phyloP scores from a whole-genome alignment of 2,113 vertebrate species.

The Dasypus novemcinctus region DNA sequence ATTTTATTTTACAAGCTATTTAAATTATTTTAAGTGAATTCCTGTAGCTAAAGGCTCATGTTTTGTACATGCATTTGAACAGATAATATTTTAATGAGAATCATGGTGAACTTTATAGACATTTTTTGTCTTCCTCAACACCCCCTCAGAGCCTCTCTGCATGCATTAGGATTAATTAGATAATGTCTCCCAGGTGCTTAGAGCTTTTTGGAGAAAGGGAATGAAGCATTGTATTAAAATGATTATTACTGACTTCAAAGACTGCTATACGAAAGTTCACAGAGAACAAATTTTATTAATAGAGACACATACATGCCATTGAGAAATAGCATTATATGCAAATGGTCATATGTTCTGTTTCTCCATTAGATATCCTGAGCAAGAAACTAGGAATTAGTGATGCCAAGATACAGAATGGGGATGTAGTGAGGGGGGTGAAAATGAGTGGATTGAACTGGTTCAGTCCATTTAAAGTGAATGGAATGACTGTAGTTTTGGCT shows the following conservation, averaged over 20 bases:
- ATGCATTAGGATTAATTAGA: slow-evolving; percentile 71
- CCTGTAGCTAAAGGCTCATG: neutral
- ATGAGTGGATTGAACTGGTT: neutral
- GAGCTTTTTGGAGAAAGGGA: slow-evolving; percentile 57
- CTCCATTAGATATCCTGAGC: neutral
- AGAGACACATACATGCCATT: slow-evolving; percentile 39
- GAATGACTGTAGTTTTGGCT: neutral
- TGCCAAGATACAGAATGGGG: neutral
- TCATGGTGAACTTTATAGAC: slow-evolving; percentile 60
- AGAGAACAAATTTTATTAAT: slow-evolving; percentile 50
- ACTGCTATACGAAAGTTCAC: slow-evolving; percentile 5
- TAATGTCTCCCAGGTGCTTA: slow-evolving; percentile 66
- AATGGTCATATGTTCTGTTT: slow-evolving; percentile 21
- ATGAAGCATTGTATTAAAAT: slow-evolving; percentile 46
- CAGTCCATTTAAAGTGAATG: neutral
- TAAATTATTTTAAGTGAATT: slow-evolving; percentile 55
- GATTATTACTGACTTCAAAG: slow-evolving; percentile 56
- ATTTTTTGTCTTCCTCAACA: slow-evolving; percentile 58
- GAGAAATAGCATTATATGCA: slow-evolving; percentile 6
- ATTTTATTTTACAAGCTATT: slow-evolving; percentile 56
- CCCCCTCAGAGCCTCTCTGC: slow-evolving; percentile 20
- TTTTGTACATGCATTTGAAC: slow-evolving; percentile 45
- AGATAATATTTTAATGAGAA: slow-evolving; percentile 65
- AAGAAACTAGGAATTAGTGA: neutral
- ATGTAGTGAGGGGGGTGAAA: neutral